Percentiles rank a stretch among this genome's conserved stretches.
phyloP scores from a whole-genome alignment of 2,888 invertebrate species.

The Tiliacea aurago region DNA sequence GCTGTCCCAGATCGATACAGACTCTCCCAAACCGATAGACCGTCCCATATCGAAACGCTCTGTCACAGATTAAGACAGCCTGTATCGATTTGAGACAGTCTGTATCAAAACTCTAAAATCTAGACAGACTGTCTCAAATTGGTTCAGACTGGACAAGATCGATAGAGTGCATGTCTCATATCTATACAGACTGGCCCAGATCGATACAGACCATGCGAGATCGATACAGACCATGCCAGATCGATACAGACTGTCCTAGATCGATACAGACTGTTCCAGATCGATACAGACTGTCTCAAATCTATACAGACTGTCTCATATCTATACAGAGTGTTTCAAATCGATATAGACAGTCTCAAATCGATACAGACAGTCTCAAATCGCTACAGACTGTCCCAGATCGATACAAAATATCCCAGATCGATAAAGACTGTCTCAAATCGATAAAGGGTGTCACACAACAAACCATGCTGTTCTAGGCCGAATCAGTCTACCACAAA shows the following conservation, averaged over 20 bases:
- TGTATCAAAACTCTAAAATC: neutral
- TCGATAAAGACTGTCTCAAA: neutral
- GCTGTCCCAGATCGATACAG: no score
- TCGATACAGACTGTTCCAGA: neutral
- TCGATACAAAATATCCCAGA: neutral
- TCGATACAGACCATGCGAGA: fast-evolving
- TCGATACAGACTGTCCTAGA: neutral
- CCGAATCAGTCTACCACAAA: neutral
- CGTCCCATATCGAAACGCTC: neutral
- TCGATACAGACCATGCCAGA: neutral
- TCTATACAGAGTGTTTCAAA: no score
- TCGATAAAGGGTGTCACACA: neutral
- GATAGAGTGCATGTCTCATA: no score
- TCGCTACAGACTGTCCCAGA: no score
- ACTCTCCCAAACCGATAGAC: no score
- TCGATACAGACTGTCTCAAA: neutral
- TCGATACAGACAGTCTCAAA: neutral
- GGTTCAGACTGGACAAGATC: neutral
- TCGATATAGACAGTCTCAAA: neutral
- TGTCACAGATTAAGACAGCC: neutral
- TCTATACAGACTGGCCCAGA: neutral
- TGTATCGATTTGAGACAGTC: neutral
- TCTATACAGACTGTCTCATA: neutral
- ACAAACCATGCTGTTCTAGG: neutral
- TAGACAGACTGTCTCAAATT: neutral